Percentiles rank a stretch among this genome's conserved stretches.
Evolutionary conservation across 1,140 invertebrate species (phyloP).

Genomic region (Ganaspis sp.): DNA sequence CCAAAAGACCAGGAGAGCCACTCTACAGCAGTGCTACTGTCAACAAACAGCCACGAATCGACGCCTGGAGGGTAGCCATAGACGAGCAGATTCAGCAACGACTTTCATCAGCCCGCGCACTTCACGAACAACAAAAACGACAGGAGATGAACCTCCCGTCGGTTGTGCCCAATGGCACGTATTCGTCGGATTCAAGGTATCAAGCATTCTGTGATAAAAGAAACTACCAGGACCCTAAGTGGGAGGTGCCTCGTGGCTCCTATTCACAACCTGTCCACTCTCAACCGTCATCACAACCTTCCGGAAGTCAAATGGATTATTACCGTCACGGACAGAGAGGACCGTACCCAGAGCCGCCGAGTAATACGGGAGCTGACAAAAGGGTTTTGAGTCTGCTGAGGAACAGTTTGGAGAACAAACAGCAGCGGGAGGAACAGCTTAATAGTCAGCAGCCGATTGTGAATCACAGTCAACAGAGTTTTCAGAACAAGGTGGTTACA

Average conservation of each 20-base stretch:
- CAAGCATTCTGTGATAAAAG: slow-evolving; percentile 73
- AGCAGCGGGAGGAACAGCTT: slow-evolving; percentile 75
- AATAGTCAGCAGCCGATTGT: slow-evolving; percentile 70
- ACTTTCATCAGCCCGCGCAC: slow-evolving; percentile 61
- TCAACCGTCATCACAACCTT: slow-evolving; percentile 53
- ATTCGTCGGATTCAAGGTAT: slow-evolving; percentile 60
- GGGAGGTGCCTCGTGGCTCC: slow-evolving; percentile 44
- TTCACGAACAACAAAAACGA: slow-evolving; percentile 64
- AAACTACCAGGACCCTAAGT: slow-evolving; percentile 61
- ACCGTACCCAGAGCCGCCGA: slow-evolving; percentile 57
- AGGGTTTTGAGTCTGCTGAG: slow-evolving; percentile 81
- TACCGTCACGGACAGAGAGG: slow-evolving; percentile 47
- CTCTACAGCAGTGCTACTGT: slow-evolving; percentile 60
- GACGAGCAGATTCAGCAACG: slow-evolving; percentile 79
- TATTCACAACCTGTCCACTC: slow-evolving; percentile 57
- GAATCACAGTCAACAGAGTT: slow-evolving; percentile 69
- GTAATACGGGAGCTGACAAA: slow-evolving; percentile 79
- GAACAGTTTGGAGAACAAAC: slow-evolving; percentile 83
- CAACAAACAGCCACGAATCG: slow-evolving; percentile 74
- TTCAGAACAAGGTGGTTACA: slow-evolving; percentile 74
- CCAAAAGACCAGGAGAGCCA: slow-evolving; percentile 68
- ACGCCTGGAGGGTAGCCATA: slow-evolving; percentile 76
- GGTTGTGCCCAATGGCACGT: slow-evolving; percentile 63
- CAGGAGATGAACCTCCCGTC: slow-evolving; percentile 61
- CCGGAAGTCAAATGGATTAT: slow-evolving; percentile 53